Percentiles rank a stretch among this genome's conserved stretches.
These are phyloP conservation scores for Pseudomyrmex concolor DNA, from an alignment of 1,140 invertebrate species.

Conservation along the genomic window DNA sequence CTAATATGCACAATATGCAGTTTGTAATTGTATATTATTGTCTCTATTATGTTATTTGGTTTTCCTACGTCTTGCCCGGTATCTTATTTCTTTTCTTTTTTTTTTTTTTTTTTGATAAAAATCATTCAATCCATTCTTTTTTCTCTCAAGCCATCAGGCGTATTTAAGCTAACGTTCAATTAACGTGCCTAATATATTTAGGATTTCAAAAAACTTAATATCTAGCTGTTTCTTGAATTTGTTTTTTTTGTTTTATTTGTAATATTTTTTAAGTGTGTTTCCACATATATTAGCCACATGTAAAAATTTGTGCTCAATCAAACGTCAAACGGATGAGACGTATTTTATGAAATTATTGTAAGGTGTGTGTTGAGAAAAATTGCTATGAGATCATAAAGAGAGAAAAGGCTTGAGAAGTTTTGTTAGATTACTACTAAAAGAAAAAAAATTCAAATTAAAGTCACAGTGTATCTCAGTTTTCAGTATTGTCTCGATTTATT, in stretches of 20 bases:
- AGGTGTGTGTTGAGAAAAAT: constrained; percentile 25
- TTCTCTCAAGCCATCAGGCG: constrained; percentile 44
- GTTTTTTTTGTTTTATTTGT: background rate
- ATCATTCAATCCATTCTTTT: constrained; percentile 18
- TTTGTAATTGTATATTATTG: constrained; percentile 60
- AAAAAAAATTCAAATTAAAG: constrained; percentile 29
- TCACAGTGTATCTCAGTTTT: constrained; percentile 37
- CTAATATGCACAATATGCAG: constrained; percentile 49
- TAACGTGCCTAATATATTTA: constrained; percentile 37
- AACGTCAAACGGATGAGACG: too few relatives aligned
- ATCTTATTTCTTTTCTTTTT: constrained; percentile 25
- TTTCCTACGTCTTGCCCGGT: constrained; percentile 16
- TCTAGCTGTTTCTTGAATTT: constrained; percentile 1
- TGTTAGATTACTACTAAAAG: too few relatives aligned
- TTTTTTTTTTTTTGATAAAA: background rate
- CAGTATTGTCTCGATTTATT: constrained; percentile 62
- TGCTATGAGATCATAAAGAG: constrained; percentile 62
- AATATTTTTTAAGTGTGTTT: constrained; percentile 12
- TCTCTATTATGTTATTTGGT: constrained; percentile 40
- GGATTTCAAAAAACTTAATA: constrained; percentile 27
- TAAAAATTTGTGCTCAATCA: background rate
- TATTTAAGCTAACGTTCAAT: constrained; percentile 52
- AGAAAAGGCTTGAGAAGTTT: too few relatives aligned
- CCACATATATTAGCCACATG: background rate
- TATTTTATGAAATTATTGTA: constrained; percentile 56